Conservation (phyloP, 2,888 invertebrate genomes). For the Troglohyphantes excavatus region DNA sequence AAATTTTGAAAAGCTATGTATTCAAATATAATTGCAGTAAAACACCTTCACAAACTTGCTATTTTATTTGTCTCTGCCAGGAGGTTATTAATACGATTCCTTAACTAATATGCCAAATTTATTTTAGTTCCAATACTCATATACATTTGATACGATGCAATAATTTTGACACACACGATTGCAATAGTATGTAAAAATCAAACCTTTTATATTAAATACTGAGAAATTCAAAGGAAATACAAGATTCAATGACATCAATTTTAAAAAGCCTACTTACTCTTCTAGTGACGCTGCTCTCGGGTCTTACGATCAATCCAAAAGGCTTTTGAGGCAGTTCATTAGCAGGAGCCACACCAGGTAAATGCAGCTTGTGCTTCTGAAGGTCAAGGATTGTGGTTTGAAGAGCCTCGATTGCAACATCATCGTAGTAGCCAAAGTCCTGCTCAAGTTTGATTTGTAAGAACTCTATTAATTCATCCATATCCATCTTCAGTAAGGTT, state of each 20-base stretch:
- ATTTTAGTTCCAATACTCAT: too few species aligned
- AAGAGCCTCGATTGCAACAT: slow-evolving; percentile 92
- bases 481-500: slow-evolving; percentile 87
- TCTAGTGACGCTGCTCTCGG: slow-evolving; percentile 47
- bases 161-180: too few species aligned
- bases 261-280: slow-evolving; percentile 29
- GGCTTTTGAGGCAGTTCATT: slow-evolving; percentile 91
- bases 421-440: slow-evolving; percentile 96
- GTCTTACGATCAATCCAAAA: slow-evolving; percentile 88
- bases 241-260: not conserved
- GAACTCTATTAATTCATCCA: slow-evolving; percentile 90
- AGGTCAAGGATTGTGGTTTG: slow-evolving; percentile 94
- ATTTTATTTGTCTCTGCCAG: too few species aligned
- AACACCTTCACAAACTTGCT: too few species aligned
- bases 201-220: too few species aligned
- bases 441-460: slow-evolving; percentile 89
- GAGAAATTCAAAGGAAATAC: too few species aligned
- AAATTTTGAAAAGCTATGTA: too few species aligned
- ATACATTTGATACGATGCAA: too few species aligned
- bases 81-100: too few species aligned
- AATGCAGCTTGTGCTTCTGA: slow-evolving; percentile 90
- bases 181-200: too few species aligned
- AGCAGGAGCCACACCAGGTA: slow-evolving; percentile 84
- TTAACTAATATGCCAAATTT: too few species aligned
- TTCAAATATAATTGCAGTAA: too few species aligned